These are phyloP conservation scores for Synergus laeviventris DNA, from an alignment of 2,888 invertebrate species.

Conservation along the genomic window DNA sequence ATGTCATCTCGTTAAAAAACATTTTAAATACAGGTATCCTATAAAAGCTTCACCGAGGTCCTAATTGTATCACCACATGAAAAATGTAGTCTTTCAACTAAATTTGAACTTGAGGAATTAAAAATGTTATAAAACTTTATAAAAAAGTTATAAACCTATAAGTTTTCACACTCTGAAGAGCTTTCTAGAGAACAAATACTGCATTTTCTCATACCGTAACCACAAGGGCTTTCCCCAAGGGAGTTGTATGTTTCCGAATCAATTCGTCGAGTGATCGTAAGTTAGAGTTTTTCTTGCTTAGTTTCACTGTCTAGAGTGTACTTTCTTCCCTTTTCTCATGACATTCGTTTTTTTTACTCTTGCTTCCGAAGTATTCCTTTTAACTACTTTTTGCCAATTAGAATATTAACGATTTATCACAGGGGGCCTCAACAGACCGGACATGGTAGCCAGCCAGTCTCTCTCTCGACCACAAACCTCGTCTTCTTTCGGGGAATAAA, in stretches of 20 bases:
- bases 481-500: slow-evolving; percentile 60
- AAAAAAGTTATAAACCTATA: too few species aligned
- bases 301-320: slow-evolving; percentile 11
- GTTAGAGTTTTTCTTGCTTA: slow-evolving; percentile 49
- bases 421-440: slow-evolving; percentile 51
- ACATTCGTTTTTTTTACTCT: slow-evolving; percentile 6
- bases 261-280: slow-evolving; percentile 61
- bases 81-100: too few species aligned
- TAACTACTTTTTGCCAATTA: slow-evolving; percentile 61
- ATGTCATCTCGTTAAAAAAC: too few species aligned
- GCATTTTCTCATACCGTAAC: slow-evolving; percentile 38
- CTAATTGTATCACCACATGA: too few species aligned
- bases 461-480: slow-evolving; percentile 44
- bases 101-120: too few species aligned
- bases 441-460: slow-evolving; percentile 37
- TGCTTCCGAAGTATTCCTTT: slow-evolving; percentile 2
- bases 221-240: slow-evolving; percentile 49
- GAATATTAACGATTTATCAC: slow-evolving; percentile 62
- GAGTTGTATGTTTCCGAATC: slow-evolving; percentile 53
- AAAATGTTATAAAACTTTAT: too few species aligned
- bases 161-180: not conserved
- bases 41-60: too few species aligned
- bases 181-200: slow-evolving; percentile 12
- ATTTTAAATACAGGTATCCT: too few species aligned
- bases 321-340: slow-evolving; percentile 41